These are phyloP conservation scores for Pseudotriccus pelzelni DNA, from an alignment of 2,797 vertebrate genomes.

Conservation along the genomic window DNA sequence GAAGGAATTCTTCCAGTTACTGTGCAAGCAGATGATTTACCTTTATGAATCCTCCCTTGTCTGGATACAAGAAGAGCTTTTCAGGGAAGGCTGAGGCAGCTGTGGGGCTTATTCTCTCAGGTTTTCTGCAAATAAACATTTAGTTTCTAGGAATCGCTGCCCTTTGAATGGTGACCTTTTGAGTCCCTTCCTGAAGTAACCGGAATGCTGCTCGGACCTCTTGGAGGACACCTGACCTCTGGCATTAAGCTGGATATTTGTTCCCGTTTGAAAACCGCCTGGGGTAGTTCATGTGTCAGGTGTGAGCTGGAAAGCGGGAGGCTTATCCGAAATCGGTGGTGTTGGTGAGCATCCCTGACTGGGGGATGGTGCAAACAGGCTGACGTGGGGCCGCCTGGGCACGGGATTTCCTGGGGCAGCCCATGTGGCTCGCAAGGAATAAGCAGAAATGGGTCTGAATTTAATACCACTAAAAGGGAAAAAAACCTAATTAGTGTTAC, in stretches of 20 bases:
- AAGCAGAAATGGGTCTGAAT: not conserved
- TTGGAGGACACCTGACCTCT: not conserved
- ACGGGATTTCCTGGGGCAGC: not conserved
- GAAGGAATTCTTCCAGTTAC: not conserved
- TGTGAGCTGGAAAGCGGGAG: not conserved
- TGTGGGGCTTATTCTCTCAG: not conserved
- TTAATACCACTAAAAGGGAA: not conserved
- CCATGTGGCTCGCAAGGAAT: not conserved
- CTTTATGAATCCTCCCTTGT: not conserved
- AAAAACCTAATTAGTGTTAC: not conserved
- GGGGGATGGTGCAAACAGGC: fast-evolving
- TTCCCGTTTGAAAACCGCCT: not conserved
- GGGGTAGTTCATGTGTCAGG: not conserved
- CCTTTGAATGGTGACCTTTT: not conserved
- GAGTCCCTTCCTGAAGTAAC: not conserved
- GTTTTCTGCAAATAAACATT: not conserved
- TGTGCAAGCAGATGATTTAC: not conserved
- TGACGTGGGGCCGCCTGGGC: not conserved
- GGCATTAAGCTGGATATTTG: not conserved
- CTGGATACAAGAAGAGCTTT: not conserved
- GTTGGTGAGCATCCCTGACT: not conserved
- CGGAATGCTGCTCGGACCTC: not conserved
- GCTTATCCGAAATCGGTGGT: not conserved
- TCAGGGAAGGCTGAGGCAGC: not conserved
- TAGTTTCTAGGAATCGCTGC: not conserved